Evolutionary conservation across 2,888 invertebrate species (phyloP), one percentile per base, ranked within the genome.

Genomic region (Ormyrus nitidulus): DNA sequence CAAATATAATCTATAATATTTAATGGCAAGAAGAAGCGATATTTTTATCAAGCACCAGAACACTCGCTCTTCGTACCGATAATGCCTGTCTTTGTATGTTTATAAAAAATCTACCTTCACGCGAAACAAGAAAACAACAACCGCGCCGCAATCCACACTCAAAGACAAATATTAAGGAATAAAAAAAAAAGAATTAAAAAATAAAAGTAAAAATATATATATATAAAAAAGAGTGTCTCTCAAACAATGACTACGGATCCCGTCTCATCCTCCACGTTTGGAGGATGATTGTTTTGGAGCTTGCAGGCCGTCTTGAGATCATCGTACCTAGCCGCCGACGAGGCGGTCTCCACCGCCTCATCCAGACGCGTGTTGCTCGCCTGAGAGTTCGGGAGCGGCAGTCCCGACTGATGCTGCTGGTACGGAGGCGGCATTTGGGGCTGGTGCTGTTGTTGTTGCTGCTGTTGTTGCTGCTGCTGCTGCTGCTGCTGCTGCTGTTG

Each of bases 401-500:
- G 56, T 34, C 34, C 34, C 34, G 34, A 34, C 34, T 34, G 34
- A 34, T 34, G 34, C 34, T 34, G 34, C 34, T 34, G 34, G 34
- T 76, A 65, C 8, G 44, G 10, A n/a, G 75, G 61, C 51, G 80
- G 76, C 65, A 81, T 78, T 44, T 79, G 81, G 34, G 34, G 80
- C 53, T 81, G 77, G 44, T 84, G 72, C 53, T 13, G 83, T 11
- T 84, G 83, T 13, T 83, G 80, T 66, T 84, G 83, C 49, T 82
- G 83, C 49, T 81, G 81, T 6, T 81, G 82, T n/a, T 82, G 82
- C 44, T 83, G 81, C 53, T 85, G 80, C 5, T 75, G 82, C 8
- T 83, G 83, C 86, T 93, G 93, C 56, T 93, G 91, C 65, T 92
- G 53, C 85, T 93, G 93, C 54, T 93, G 91, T 83, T 93, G 93